These are phyloP conservation scores for Globia sparganii DNA, from an alignment of 2,888 invertebrate species.

Conservation along the genomic window DNA sequence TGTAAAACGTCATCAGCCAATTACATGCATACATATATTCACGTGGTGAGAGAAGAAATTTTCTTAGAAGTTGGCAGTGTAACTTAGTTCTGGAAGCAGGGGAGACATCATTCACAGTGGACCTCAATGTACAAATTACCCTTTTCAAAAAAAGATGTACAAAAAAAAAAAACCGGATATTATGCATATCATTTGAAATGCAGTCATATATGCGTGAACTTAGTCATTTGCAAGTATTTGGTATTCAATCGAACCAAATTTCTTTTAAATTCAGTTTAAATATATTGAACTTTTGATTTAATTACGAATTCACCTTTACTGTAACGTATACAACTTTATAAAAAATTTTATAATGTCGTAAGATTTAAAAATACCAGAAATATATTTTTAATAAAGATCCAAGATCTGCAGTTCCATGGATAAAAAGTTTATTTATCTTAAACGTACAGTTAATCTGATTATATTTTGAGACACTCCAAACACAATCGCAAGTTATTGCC, in stretches of 20 bases:
- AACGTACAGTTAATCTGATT: constrained; percentile 50
- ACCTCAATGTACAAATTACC: neutral
- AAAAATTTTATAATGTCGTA: neutral
- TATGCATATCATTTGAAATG: constrained; percentile 2
- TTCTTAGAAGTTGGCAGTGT: neutral
- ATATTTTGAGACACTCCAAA: constrained; percentile 34
- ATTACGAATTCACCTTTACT: neutral
- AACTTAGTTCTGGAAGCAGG: neutral
- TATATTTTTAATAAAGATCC: neutral
- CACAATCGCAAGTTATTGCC: constrained; percentile 50
- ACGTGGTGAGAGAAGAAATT: neutral
- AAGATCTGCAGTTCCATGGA: neutral
- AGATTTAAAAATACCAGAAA: constrained; percentile 5
- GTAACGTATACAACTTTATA: neutral
- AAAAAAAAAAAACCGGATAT: neutral
- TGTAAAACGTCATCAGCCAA: neutral
- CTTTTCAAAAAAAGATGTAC: neutral
- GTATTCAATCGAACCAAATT: constrained; percentile 12
- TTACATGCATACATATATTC: neutral
- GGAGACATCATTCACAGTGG: neutral
- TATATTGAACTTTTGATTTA: constrained; percentile 10
- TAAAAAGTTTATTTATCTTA: constrained; percentile 49
- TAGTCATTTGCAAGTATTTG: constrained; percentile 8
- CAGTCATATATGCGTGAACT: neutral
- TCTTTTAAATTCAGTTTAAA: neutral